A percentile compares a stretch with the other conserved stretches of the same genome.
phyloP scores from a whole-genome alignment of 2,888 invertebrate genomes.

The Atrina japonica region DNA sequence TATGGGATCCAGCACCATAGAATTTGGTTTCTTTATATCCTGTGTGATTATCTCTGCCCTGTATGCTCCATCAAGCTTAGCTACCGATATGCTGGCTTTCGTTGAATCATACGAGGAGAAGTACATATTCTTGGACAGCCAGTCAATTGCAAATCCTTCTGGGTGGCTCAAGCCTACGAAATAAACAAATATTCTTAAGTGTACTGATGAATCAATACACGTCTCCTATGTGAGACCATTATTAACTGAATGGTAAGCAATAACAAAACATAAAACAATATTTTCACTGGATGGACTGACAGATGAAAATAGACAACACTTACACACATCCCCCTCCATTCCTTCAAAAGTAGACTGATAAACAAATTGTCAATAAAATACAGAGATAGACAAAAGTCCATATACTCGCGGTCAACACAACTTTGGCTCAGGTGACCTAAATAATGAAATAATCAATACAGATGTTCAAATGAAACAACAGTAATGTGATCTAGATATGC shows the following conservation, averaged over 20 bases:
- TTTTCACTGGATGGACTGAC: neutral
- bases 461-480: no score
- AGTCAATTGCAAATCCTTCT: conserved; percentile 90
- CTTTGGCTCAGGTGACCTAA: no score
- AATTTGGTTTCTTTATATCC: conserved; percentile 78
- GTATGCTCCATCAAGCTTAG: conserved; percentile 88
- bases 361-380: no score
- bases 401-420: no score
- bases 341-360: no score
- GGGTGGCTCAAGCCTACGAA: no score
- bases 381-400: no score
- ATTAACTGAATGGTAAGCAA: conserved; percentile 46
- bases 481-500: no score
- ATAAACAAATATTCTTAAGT: neutral
- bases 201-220: neutral
- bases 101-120: conserved; percentile 83
- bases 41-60: conserved; percentile 82
- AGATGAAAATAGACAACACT: no score
- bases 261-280: conserved; percentile 51
- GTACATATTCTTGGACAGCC: conserved; percentile 89
- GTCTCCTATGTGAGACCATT: neutral
- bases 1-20: conserved; percentile 87
- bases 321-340: no score
- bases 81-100: conserved; percentile 84
- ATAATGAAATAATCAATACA: no score